A percentile compares a stretch with the other conserved stretches of the same genome.
These are phyloP conservation scores for Tachysurus vachellii DNA, from an alignment of 2,113 vertebrate genomes.

Conservation along the genomic window DNA sequence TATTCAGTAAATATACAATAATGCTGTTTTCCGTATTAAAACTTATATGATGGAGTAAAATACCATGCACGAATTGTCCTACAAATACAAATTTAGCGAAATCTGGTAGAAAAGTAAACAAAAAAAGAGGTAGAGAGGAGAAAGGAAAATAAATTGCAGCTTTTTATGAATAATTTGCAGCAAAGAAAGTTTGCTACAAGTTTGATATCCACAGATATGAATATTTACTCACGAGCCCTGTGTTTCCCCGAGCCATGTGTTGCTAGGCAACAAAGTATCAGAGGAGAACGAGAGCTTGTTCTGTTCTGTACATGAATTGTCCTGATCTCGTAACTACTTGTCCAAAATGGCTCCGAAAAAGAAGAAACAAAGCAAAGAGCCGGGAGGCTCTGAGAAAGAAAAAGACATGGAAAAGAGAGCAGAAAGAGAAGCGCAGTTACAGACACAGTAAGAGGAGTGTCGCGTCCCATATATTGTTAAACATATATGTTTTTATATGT, in stretches of 20 bases:
- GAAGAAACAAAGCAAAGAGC: background rate
- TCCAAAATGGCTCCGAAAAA: conserved; percentile 1
- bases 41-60: background rate
- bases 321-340: too few species aligned
- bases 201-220: too few species aligned
- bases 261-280: conserved; percentile 12
- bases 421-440: conserved; percentile 44
- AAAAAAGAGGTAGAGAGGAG: conserved; percentile 11
- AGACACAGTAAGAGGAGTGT: conserved; percentile 49
- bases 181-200: background rate
- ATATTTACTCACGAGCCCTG: background rate
- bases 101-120: background rate
- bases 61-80: too few species aligned
- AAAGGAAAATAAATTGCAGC: background rate
- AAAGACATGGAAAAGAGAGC: background rate
- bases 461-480: background rate
- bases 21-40: background rate
- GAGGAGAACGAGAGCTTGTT: too few species aligned
- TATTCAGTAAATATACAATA: background rate
- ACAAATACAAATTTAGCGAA: too few species aligned
- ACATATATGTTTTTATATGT: background rate
- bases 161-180: background rate
- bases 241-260: background rate
- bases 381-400: background rate
- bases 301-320: background rate